These are phyloP conservation scores for Lytechinus pictus DNA, from an alignment of 35 echinoderm and acorn worm species.

Conservation along the genomic window DNA sequence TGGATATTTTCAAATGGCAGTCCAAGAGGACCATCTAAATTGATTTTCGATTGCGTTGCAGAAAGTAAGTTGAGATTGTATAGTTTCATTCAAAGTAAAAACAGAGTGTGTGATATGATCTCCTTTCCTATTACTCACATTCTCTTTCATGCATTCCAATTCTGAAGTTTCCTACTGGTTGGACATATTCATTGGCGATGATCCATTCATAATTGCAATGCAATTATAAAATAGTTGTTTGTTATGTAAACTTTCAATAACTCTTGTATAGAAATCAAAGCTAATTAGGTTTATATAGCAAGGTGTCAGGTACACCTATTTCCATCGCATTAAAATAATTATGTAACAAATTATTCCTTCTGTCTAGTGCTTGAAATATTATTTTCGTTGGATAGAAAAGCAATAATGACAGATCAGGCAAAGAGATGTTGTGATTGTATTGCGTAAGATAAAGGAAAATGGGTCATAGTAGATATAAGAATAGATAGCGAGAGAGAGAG, in stretches of 20 bases:
- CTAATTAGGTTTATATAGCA: background rate
- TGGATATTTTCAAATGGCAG: background rate
- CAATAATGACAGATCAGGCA: background rate
- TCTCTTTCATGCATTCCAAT: background rate
- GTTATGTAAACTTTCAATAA: background rate
- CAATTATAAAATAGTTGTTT: background rate
- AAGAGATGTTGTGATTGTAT: background rate
- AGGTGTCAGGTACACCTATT: background rate
- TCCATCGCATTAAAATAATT: too few relatives aligned
- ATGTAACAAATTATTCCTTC: too few relatives aligned
- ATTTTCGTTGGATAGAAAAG: background rate
- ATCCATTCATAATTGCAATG: background rate
- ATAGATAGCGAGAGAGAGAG: background rate
- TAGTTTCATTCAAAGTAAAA: background rate
- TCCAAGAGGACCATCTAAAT: background rate
- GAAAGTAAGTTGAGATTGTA: background rate
- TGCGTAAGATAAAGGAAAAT: too few relatives aligned
- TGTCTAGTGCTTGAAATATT: too few relatives aligned
- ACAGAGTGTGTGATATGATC: background rate
- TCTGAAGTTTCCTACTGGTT: background rate
- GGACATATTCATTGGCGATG: background rate
- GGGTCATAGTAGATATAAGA: too few relatives aligned
- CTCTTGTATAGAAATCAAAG: background rate
- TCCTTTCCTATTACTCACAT: too few relatives aligned
- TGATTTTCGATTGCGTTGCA: background rate